Evolutionary conservation across 53 echinoderm and acorn worm species (phyloP).

Genomic region (Holothuria leucospilota): DNA sequence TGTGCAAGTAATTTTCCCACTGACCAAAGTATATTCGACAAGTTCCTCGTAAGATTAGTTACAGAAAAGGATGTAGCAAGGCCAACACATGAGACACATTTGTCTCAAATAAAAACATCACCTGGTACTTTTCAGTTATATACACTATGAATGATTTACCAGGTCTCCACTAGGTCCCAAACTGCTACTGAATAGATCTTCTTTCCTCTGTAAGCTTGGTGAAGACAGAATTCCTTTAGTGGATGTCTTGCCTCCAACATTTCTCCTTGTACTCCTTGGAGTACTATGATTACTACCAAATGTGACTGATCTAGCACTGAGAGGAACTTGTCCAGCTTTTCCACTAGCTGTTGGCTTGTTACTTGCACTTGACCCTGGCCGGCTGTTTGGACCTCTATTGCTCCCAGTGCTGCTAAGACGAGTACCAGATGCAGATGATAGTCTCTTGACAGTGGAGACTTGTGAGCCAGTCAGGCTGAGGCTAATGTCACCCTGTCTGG

Average conservation of each 20-base stretch:
- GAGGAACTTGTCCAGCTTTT: neutral
- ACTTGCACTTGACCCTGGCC: constrained; percentile 54
- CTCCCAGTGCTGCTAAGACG: constrained; percentile 53
- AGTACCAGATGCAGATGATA: constrained; percentile 37
- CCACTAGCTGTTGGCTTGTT: constrained; percentile 21
- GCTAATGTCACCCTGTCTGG: constrained; percentile 64
- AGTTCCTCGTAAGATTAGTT: too few species aligned
- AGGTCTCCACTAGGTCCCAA: constrained; percentile 37
- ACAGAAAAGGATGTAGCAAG: too few species aligned
- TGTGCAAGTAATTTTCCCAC: too few species aligned
- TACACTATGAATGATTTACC: constrained; percentile 2
- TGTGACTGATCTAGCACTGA: constrained; percentile 32
- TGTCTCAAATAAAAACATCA: too few species aligned
- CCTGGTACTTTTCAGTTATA: too few species aligned
- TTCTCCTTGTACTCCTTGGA: constrained; percentile 29
- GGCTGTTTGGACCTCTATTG: constrained; percentile 20
- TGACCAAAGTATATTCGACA: too few species aligned
- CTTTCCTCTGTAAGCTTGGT: constrained; percentile 1
- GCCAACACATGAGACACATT: too few species aligned
- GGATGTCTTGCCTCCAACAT: neutral
- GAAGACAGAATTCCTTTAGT: neutral
- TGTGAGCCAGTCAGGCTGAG: constrained; percentile 95
- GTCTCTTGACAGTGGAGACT: constrained; percentile 76
- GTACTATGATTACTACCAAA: constrained; percentile 29
- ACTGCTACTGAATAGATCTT: neutral